Evolutionary conservation across 2,113 vertebrate species (phyloP).

Genomic region (Cyprinodon variegatus): DNA sequence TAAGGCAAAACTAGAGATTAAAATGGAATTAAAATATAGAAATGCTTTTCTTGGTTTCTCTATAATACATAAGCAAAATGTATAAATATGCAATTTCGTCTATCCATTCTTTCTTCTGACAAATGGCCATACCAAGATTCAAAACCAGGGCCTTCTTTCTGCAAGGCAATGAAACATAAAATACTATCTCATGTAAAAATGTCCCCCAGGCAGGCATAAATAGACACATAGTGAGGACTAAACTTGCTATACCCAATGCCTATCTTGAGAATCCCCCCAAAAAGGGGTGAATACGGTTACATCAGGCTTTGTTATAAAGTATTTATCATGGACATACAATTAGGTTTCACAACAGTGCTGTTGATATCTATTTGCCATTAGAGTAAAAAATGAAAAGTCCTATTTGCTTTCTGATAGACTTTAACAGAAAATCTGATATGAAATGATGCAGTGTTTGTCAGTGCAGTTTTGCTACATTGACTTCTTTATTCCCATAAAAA

Average conservation of each 20-base stretch:
- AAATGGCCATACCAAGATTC: neutral
- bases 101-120: too few species aligned
- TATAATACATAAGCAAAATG: too few species aligned
- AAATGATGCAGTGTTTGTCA: constrained; percentile 22
- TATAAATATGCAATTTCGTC: too few species aligned
- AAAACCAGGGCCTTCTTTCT: neutral
- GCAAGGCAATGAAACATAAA: neutral
- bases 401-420: constrained; percentile 5
- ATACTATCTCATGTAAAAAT: too few species aligned
- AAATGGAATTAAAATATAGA: too few species aligned
- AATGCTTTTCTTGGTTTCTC: too few species aligned
- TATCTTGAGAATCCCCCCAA: too few species aligned
- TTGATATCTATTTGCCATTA: neutral
- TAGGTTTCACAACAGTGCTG: neutral
- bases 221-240: too few species aligned
- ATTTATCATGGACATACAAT: constrained; percentile 8
- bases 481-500: constrained; percentile 55
- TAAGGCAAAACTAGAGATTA: too few species aligned
- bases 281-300: too few species aligned
- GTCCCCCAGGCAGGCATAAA: too few species aligned
- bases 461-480: constrained; percentile 29
- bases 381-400: neutral
- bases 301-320: neutral
- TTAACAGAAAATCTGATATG: constrained; percentile 16
- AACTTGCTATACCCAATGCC: too few species aligned